Conservation (phyloP, 2,888 invertebrate genomes). For the Coelopa pilipes region DNA sequence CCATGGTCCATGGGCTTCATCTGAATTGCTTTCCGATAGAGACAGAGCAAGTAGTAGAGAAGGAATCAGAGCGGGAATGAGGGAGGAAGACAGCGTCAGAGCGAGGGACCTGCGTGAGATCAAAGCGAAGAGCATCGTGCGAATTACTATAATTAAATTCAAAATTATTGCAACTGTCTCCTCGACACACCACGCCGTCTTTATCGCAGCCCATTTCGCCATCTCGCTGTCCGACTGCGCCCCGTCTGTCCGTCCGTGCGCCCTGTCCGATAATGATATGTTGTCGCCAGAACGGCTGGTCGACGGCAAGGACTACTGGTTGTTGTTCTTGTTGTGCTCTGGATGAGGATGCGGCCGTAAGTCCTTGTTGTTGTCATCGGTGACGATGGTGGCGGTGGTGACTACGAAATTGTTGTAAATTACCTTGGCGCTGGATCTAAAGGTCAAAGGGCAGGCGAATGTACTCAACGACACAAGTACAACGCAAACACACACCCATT, state of each 20-base stretch:
- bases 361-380: neutral
- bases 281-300: neutral
- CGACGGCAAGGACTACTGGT: neutral
- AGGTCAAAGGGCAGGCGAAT: slow-evolving; percentile 34
- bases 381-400: slow-evolving; percentile 5
- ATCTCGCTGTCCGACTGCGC: neutral
- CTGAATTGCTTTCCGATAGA: too few species aligned
- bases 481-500: too few species aligned
- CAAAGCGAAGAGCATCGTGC: neutral
- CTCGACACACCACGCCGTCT: neutral
- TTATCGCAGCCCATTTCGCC: too few species aligned
- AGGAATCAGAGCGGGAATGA: too few species aligned
- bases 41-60: too few species aligned
- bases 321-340: neutral
- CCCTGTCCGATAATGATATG: slow-evolving; percentile 8
- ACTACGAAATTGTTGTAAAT: slow-evolving; percentile 37
- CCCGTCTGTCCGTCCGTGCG: neutral
- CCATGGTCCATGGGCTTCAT: too few species aligned
- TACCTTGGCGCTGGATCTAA: slow-evolving; percentile 38
- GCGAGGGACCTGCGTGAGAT: too few species aligned
- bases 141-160: slow-evolving; percentile 10
- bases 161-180: slow-evolving; percentile 22
- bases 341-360: too few species aligned
- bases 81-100: too few species aligned
- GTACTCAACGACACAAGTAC: neutral